Evolutionary conservation across 2,113 vertebrate species (phyloP).

Genomic region (Geococcyx californianus): DNA sequence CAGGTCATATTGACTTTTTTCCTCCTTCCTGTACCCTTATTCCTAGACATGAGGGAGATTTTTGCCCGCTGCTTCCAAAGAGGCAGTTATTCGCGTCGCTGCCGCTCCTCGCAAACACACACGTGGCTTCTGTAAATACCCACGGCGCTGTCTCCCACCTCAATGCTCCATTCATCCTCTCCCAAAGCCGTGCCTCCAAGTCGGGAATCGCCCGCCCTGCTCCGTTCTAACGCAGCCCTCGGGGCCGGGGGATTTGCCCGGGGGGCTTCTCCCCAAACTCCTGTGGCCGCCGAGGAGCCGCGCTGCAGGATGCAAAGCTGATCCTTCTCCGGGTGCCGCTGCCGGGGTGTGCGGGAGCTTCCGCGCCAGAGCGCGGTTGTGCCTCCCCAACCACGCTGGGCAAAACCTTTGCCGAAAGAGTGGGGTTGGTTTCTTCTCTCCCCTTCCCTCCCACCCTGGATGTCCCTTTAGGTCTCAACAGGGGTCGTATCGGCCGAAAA

Average conservation of each 20-base stretch:
- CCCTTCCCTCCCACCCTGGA: too few relatives aligned
- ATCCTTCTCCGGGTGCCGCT: not conserved
- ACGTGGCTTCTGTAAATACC: not conserved
- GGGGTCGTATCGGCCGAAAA: not conserved
- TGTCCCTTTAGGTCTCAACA: not conserved
- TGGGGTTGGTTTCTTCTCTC: too few relatives aligned
- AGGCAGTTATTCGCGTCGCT: not conserved
- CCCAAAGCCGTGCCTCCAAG: not conserved
- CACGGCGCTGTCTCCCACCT: not conserved
- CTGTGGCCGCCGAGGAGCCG: fast-evolving
- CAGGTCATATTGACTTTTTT: slow-evolving; percentile 57
- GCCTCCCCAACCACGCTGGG: fast-evolving
- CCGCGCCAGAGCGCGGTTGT: fast-evolving
- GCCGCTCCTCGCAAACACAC: not conserved
- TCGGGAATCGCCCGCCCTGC: not conserved
- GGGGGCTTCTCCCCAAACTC: not conserved
- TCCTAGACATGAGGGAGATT: slow-evolving; percentile 5
- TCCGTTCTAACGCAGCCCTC: not conserved
- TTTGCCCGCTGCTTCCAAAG: not conserved
- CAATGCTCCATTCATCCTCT: slow-evolving; percentile 32
- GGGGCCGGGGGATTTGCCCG: too few relatives aligned
- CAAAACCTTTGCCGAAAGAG: too few relatives aligned
- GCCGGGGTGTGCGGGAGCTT: not conserved
- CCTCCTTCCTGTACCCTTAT: not conserved
- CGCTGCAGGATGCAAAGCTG: not conserved